Base-by-base conservation (phyloP, 2,888 invertebrate genomes). In the Brachypalpus laphriformis region DNA sequence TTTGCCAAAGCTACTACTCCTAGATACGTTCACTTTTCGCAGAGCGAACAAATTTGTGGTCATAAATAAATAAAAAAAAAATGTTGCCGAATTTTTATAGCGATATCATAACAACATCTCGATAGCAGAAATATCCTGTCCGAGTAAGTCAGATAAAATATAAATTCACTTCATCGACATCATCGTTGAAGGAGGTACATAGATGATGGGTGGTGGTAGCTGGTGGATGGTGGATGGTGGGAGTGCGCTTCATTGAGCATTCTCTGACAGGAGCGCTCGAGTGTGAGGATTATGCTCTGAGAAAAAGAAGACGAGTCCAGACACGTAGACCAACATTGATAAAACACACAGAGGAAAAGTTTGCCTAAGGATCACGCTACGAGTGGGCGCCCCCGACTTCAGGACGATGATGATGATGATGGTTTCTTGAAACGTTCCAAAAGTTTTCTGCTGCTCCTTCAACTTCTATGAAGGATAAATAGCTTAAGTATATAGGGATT, bases 21-120 rank as follows among this genome's bases (percentile, higher is more conserved):
- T 65, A 42, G 71, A 61, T 71, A 78, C 45, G 65, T 61, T 66
- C 68, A 40, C 63, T 51, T n/a, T 57, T 76, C 37, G 57, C 37
- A 63, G 28, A 51, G 34, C 68, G 65, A 86, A 82, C 86, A 86
- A 86, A 86, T 86, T 86, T 86, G 86, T 82, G 86, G 86, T 82
- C 82, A 86, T 86, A 86, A 86, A 86, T 86, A 86, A 86, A 86
- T 86, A 81, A 34, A 9, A 81, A 82, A 81, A 78, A 86, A 82
- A 82, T 82, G 76, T 59, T 85, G 81, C 81, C 63, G 81, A 85
- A 85, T 82, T 86, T 86, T 82, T 76, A 81, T 72, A 68, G 82
- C 76, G 82, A 82, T 86, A 86, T 86, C 86, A 86, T 86, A 86
- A 86, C 72, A 86, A 63, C 86, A 85, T 81, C 81, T 85, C 75